A percentile compares a stretch with the other conserved stretches of the same genome.
Evolutionary conservation across 2,113 vertebrate genomes (phyloP).

Genomic region (Hiodon alosoides): DNA sequence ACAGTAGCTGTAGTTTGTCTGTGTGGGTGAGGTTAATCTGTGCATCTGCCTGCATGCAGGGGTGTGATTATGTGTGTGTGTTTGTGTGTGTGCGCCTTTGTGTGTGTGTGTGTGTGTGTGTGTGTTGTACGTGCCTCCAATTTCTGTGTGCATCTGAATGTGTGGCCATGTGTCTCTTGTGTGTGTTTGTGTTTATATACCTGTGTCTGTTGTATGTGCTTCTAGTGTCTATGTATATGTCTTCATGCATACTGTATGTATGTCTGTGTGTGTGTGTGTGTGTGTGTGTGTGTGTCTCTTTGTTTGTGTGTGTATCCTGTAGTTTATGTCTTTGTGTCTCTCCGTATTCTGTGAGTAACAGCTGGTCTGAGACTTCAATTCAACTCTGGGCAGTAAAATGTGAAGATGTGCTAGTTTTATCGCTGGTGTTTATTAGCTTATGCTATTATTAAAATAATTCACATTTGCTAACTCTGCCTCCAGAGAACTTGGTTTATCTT

Average conservation of each 20-base stretch:
- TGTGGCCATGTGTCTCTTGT: conserved; percentile 13
- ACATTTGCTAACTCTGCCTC: conserved; percentile 8
- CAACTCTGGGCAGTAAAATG: conserved; percentile 28
- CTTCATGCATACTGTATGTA: background rate
- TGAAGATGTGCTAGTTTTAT: conserved; percentile 34
- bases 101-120: background rate
- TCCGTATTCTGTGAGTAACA: conserved; percentile 1
- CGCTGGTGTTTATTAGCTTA: conserved; percentile 35
- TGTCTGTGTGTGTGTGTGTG: conserved; percentile 14
- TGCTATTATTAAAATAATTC: conserved; percentile 40
- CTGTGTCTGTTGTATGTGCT: conserved; percentile 5
- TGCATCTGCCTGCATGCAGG: background rate
- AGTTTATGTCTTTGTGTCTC: conserved; percentile 18
- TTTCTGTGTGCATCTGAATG: conserved; percentile 26
- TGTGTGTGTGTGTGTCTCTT: conserved; percentile 24
- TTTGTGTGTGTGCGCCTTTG: background rate
- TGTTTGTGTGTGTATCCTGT: background rate
- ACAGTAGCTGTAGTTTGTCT: background rate
- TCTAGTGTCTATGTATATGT: background rate
- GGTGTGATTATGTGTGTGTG: background rate
- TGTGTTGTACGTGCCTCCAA: background rate
- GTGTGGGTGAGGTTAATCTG: background rate
- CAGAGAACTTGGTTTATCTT: conserved; percentile 9
- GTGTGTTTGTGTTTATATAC: background rate
- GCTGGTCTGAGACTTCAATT: conserved; percentile 25